Percentiles rank a stretch among this genome's conserved stretches.
phyloP scores from a whole-genome alignment of 2,113 vertebrate genomes.

The Asarcornis scutulata region DNA sequence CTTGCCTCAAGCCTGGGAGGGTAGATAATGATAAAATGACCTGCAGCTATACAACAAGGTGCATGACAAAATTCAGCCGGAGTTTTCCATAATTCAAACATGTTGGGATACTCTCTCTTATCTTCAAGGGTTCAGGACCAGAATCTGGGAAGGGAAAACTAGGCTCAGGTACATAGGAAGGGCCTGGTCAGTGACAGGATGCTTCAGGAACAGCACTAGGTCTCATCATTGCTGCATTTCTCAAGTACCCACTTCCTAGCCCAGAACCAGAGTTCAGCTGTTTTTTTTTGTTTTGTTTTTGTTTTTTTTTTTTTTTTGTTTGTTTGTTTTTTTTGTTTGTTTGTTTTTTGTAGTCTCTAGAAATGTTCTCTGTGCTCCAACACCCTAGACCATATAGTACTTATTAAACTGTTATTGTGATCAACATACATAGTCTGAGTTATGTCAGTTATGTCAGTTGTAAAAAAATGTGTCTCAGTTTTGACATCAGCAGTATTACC shows the following conservation, averaged over 20 bases:
- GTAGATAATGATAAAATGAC: neutral
- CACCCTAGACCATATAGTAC: neutral
- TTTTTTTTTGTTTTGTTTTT: too few species aligned
- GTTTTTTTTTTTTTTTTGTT: neutral
- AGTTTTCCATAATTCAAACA: neutral
- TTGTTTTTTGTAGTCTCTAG: neutral
- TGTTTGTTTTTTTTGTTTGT: neutral
- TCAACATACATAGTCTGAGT: neutral
- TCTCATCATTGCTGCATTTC: neutral
- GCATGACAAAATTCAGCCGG: neutral
- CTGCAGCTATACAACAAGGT: rapidly evolving
- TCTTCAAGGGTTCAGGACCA: neutral
- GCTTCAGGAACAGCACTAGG: neutral
- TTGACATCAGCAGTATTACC: neutral
- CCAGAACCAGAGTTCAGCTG: neutral
- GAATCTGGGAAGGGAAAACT: neutral
- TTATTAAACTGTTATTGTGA: neutral
- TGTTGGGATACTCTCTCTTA: neutral
- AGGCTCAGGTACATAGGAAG: rapidly evolving
- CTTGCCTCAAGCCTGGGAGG: neutral
- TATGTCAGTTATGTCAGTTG: neutral
- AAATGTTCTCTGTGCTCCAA: neutral
- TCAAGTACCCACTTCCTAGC: neutral
- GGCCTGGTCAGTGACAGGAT: neutral
- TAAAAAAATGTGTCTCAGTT: neutral